phyloP scores from a whole-genome alignment of 2,797 vertebrate species.

The Dryobates pubescens region DNA sequence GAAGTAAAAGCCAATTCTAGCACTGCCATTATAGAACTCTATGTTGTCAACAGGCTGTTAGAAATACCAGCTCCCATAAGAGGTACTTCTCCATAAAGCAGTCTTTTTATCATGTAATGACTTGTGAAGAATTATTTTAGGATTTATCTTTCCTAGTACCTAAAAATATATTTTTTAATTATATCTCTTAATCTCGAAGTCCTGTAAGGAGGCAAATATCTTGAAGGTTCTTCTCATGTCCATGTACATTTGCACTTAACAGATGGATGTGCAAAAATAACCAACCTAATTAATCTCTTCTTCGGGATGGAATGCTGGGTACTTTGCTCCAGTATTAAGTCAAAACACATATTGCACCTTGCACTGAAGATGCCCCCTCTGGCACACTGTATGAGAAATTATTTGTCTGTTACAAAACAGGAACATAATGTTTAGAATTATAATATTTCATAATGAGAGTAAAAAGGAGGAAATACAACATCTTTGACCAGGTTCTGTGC shows the following conservation, averaged over 20 bases:
- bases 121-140: slow-evolving; percentile 39
- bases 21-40: slow-evolving; percentile 58
- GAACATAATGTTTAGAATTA: background rate
- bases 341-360: background rate
- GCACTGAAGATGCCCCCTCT: background rate
- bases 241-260: background rate
- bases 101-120: slow-evolving; percentile 36
- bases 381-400: background rate
- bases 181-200: background rate
- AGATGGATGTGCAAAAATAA: slow-evolving; percentile 5
- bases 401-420: background rate
- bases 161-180: slow-evolving; percentile 8
- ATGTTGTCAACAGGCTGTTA: slow-evolving; percentile 66
- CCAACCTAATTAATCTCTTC: slow-evolving; percentile 27
- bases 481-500: background rate
- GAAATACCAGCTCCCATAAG: slow-evolving; percentile 66
- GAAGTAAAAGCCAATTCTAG: slow-evolving; percentile 77
- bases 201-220: background rate
- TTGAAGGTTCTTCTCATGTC: background rate
- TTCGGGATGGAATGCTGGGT: background rate
- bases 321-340: background rate
- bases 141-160: slow-evolving; percentile 18
- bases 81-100: slow-evolving; percentile 47
- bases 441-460: background rate
- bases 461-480: background rate